Evolutionary conservation across 2,797 vertebrate genomes (phyloP).

Genomic region (Silurus aristotelis): DNA sequence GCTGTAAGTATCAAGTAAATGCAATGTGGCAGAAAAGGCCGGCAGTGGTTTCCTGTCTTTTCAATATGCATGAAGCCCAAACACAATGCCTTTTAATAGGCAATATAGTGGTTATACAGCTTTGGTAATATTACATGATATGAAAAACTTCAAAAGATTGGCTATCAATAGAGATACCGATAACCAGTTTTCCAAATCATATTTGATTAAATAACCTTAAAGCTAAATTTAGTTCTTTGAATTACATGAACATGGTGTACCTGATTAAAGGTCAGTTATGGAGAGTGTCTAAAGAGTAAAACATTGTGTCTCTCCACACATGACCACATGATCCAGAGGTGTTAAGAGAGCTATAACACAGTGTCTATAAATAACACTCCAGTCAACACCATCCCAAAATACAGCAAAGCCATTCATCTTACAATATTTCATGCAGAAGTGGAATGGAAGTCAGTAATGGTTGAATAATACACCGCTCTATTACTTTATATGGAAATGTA

Average conservation of each 20-base stretch:
- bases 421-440: slow-evolving; percentile 61
- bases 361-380: slow-evolving; percentile 67
- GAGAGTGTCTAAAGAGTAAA: slow-evolving; percentile 20
- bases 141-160: background rate
- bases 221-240: slow-evolving; percentile 19
- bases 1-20: background rate
- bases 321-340: slow-evolving; percentile 53
- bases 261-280: slow-evolving; percentile 33
- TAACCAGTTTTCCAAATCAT: slow-evolving; percentile 17
- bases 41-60: background rate
- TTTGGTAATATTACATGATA: background rate
- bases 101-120: background rate
- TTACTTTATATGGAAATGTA: slow-evolving; percentile 80
- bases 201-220: slow-evolving; percentile 18
- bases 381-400: slow-evolving; percentile 66
- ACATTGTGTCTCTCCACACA: slow-evolving; percentile 26
- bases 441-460: slow-evolving; percentile 69
- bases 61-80: background rate
- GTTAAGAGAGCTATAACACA: slow-evolving; percentile 60
- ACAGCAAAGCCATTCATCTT: slow-evolving; percentile 71
- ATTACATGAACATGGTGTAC: slow-evolving; percentile 21
- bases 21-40: background rate
- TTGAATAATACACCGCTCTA: slow-evolving; percentile 75
- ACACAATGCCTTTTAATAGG: slow-evolving; percentile 6
- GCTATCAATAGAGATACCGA: background rate